Evolutionary conservation across 2,888 invertebrate species (phyloP).

Genomic region (Parnassius apollo): DNA sequence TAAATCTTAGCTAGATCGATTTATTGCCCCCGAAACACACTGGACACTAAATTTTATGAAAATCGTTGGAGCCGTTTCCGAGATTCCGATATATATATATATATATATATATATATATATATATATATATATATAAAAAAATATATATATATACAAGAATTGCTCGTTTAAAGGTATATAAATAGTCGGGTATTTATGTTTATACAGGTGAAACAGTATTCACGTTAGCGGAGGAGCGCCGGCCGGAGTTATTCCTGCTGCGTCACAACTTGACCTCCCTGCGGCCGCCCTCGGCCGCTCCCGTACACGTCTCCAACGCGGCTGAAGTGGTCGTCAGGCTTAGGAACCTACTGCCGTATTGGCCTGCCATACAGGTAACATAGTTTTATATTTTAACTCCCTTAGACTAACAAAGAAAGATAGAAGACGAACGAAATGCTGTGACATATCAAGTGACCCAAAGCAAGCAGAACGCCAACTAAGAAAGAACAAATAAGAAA

Average conservation of each 20-base stretch:
- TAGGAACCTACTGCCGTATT: slow-evolving; percentile 33
- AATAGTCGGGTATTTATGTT: neutral
- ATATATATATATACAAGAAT: no score
- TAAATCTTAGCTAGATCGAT: no score
- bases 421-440: no score
- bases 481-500: no score
- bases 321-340: slow-evolving; percentile 34
- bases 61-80: no score
- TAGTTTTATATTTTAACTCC: neutral
- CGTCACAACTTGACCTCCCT: slow-evolving; percentile 41
- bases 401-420: neutral
- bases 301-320: slow-evolving; percentile 25
- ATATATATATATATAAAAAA: no score
- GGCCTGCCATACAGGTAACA: slow-evolving; percentile 57
- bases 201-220: slow-evolving; percentile 48
- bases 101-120: no score
- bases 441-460: neutral
- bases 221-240: slow-evolving; percentile 53
- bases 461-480: no score
- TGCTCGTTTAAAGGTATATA: no score
- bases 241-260: slow-evolving; percentile 46
- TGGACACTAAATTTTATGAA: no score
- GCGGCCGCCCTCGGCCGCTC: slow-evolving; percentile 51
- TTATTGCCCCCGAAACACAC: no score
- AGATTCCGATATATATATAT: no score